These are phyloP conservation scores for Piaya cayana DNA, from an alignment of 2,113 vertebrate species.

Conservation along the genomic window DNA sequence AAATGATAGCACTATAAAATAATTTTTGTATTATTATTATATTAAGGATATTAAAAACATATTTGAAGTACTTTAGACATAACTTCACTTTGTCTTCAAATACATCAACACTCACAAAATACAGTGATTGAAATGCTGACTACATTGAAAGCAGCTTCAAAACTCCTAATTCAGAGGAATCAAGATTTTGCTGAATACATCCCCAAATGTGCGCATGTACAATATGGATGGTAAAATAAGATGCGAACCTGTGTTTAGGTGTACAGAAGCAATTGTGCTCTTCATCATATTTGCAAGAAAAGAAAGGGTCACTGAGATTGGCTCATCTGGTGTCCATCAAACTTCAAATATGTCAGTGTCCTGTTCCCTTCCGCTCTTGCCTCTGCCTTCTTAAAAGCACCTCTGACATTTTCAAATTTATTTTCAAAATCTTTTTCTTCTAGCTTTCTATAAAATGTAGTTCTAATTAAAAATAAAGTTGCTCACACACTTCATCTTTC, in stretches of 20 bases:
- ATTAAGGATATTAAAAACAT: not conserved
- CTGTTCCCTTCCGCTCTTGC: not conserved
- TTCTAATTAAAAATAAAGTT: slow-evolving; percentile 20
- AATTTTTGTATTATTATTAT: not conserved
- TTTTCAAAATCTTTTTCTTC: not conserved
- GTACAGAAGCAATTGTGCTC: not conserved
- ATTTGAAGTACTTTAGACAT: not conserved
- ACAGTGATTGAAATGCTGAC: not conserved
- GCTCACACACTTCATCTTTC: not conserved
- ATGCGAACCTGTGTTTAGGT: not conserved
- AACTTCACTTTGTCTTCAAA: not conserved
- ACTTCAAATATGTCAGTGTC: not conserved
- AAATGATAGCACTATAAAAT: not conserved
- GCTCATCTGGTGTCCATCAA: not conserved
- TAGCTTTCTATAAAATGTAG: not conserved
- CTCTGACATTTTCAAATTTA: not conserved
- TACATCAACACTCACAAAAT: not conserved
- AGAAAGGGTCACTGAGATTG: not conserved
- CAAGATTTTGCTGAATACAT: not conserved
- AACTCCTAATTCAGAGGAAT: not conserved
- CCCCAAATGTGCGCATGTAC: not conserved
- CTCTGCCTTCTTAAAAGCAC: not conserved
- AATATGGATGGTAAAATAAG: not conserved
- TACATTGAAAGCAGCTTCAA: not conserved
- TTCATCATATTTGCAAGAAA: not conserved